Conservation (phyloP, 2,113 vertebrate genomes). For the Xyliphius kryptos region DNA sequence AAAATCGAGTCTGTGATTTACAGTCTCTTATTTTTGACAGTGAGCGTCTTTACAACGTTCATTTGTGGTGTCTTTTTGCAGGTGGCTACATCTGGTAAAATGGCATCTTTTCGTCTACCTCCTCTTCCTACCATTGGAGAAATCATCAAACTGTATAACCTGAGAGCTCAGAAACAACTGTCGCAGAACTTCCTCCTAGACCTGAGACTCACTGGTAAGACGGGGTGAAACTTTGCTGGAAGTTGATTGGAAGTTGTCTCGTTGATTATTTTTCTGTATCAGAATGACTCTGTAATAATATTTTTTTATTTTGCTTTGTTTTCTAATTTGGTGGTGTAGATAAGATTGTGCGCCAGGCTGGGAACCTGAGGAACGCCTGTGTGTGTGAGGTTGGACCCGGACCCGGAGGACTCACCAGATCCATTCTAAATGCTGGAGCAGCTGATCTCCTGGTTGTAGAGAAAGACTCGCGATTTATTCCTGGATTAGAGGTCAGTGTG, state of each 20-base stretch:
- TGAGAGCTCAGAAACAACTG: slow-evolving; percentile 85
- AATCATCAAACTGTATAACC: slow-evolving; percentile 85
- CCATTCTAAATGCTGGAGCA: slow-evolving; percentile 77
- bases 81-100: slow-evolving; percentile 64
- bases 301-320: no score
- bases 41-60: no score
- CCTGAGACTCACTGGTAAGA: slow-evolving; percentile 82
- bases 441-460: slow-evolving; percentile 84
- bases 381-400: slow-evolving; percentile 96
- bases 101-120: slow-evolving; percentile 71
- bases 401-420: slow-evolving; percentile 88
- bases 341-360: slow-evolving; percentile 90
- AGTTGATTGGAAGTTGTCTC: no score
- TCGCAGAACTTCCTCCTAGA: slow-evolving; percentile 97
- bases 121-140: slow-evolving; percentile 87
- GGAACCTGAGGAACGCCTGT: slow-evolving; percentile 67
- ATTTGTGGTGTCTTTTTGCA: no score
- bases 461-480: slow-evolving; percentile 89
- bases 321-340: no score
- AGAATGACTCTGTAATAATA: no score
- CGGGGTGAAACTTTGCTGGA: no score
- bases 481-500: slow-evolving; percentile 80
- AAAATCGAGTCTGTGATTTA: no score
- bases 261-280: no score
- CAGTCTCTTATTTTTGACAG: no score